Base-by-base conservation (phyloP, 2,888 invertebrate species). In the Eristalis tenax region DNA sequence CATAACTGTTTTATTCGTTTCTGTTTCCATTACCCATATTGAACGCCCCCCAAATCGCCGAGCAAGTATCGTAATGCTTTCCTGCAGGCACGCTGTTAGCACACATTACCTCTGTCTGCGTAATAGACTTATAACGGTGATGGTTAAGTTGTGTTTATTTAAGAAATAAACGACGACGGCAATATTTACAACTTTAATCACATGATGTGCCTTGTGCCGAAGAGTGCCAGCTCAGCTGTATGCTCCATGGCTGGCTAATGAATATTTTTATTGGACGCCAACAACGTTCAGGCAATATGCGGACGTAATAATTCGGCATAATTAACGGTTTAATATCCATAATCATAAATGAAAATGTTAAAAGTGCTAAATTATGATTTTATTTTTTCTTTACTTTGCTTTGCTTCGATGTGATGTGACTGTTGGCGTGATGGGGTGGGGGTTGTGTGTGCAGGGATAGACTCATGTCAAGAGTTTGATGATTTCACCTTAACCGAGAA, bases 291-390 rank as follows among this genome's bases (percentile, higher is more conserved):
- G 40, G 56, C 83, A 83, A 79, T 83, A 87, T 87, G 86, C 71
- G 75, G 63, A 73, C 79, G 61, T 61, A 71, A 32, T 63, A 76
- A 61, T 59, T 43, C 66, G 50, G 40, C 57, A 68, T 79, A 87
- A 87, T 87, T 87, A 87, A 83, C 78, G 57, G 43, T 79, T 87
- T 87, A 75, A 87, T 87, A 79, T 87, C 86, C 69, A 83, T 77
- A 75, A 83, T 83, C 83, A 79, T 87, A 87, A 87, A 86, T 83
- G 75, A 68, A 83, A 83, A 83, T 87, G 83, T 79, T 79, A 78
- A 82, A 86, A 82, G 71, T 85, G 73, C 66, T 65, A 66, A 69
- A 75, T 71, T 79, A 70, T 70, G 59, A 71, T 70, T 64, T 38
- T 65, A 63, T 22, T 64, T 18, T 35, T 43, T 43, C n/a, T 43